Percentiles rank a stretch among this genome's conserved stretches.
These are phyloP conservation scores for Festucalex cinctus DNA, from an alignment of 2,113 vertebrate species.

Conservation along the genomic window DNA sequence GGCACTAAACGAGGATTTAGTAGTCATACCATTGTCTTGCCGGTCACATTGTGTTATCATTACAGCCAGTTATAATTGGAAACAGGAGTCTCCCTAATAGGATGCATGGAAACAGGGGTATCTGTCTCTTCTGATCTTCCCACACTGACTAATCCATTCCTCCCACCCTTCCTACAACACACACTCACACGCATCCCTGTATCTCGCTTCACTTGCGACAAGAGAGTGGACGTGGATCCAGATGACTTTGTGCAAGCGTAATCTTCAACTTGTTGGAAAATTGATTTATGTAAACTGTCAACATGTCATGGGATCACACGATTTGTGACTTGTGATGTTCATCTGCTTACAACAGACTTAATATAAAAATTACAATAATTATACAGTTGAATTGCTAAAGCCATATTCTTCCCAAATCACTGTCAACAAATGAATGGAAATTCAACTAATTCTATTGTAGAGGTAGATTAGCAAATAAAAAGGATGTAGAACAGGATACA, in stretches of 20 bases:
- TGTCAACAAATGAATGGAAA: no score
- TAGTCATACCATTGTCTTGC: conserved; percentile 61
- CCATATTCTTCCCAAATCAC: neutral
- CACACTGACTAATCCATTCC: conserved; percentile 67
- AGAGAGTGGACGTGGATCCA: conserved; percentile 25
- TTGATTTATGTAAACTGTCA: neutral
- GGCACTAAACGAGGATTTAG: conserved; percentile 4
- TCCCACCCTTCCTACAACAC: conserved; percentile 64
- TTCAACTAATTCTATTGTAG: neutral
- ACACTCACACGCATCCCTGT: neutral
- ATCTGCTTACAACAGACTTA: neutral
- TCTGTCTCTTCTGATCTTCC: conserved; percentile 83
- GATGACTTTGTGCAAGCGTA: conserved; percentile 7
- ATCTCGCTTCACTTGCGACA: conserved; percentile 8
- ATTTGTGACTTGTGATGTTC: neutral
- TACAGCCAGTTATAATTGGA: conserved; percentile 79
- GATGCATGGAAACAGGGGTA: conserved; percentile 78
- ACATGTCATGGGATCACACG: neutral
- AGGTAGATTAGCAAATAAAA: neutral
- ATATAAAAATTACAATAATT: neutral
- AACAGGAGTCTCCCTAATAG: conserved; percentile 79
- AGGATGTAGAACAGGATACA: no score
- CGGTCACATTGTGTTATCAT: conserved; percentile 75
- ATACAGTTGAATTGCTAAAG: neutral
- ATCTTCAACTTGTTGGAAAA: neutral